Conservation (phyloP, 2,888 invertebrate species). For the Notodonta dromedarius region DNA sequence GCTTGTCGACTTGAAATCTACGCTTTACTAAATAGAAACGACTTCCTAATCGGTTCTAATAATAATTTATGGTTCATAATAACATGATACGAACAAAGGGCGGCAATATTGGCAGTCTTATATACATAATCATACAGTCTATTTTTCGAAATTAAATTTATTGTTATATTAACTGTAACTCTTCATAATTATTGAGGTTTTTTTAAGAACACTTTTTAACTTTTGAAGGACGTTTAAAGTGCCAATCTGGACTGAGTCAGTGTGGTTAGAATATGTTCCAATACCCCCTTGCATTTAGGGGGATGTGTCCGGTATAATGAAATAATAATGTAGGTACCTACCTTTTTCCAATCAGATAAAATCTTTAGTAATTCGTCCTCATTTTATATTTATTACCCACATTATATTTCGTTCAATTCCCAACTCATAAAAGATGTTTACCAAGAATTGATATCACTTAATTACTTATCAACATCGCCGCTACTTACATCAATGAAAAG, state of each 20-base stretch:
- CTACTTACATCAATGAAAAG: neutral
- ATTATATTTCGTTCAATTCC: too few relatives aligned
- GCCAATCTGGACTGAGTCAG: too few relatives aligned
- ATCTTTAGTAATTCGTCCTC: too few relatives aligned
- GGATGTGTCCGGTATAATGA: too few relatives aligned
- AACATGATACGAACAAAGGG: neutral
- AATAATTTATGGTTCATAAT: neutral
- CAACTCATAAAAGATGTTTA: neutral
- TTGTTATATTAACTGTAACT: neutral
- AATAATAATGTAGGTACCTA: too few relatives aligned
- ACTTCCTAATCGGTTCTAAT: neutral
- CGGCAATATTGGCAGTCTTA: neutral
- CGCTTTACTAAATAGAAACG: neutral
- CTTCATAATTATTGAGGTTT: too few relatives aligned
- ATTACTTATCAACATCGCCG: neutral
- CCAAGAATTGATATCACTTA: neutral
- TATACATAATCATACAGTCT: neutral
- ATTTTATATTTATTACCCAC: too few relatives aligned
- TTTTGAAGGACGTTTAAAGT: too few relatives aligned
- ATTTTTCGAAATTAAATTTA: neutral
- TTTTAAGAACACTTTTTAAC: too few relatives aligned
- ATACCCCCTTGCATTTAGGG: too few relatives aligned
- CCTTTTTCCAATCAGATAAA: too few relatives aligned
- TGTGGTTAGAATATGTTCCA: too few relatives aligned
- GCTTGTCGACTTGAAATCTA: constrained; percentile 3